A percentile compares a stretch with the other conserved stretches of the same genome.
phyloP scores from a whole-genome alignment of 2,797 vertebrate genomes.

The Benthosema pterotum region DNA sequence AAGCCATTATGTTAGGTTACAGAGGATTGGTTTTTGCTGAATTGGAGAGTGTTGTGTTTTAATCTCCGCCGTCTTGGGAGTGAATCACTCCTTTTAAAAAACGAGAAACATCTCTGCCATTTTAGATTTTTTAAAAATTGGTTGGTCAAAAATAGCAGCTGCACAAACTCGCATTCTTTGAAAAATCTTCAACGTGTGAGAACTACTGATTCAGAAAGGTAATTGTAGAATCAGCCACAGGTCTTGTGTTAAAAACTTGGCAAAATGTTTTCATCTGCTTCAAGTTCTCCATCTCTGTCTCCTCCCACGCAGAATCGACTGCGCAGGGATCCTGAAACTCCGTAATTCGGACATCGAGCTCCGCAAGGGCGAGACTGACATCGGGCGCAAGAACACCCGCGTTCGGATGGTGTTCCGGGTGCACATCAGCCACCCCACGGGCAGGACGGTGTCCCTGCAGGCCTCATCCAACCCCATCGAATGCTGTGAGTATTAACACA shows the following conservation, averaged over 20 bases:
- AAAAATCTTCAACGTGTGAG: conserved; percentile 3
- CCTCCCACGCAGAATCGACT: conserved; percentile 88
- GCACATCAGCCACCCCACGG: conserved; percentile 89
- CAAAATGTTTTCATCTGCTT: no score
- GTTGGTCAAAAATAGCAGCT: conserved; percentile 8
- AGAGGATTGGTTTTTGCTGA: conserved; percentile 18
- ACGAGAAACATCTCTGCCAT: no score
- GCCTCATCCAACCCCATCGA: conserved; percentile 95
- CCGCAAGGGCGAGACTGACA: conserved; percentile 96
- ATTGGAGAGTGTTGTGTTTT: conserved; percentile 24
- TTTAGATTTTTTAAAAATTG: no score
- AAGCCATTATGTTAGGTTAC: conserved; percentile 30
- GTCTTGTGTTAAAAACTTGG: no score
- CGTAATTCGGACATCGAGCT: conserved; percentile 97
- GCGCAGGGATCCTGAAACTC: conserved; percentile 95
- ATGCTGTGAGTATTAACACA: conserved; percentile 88
- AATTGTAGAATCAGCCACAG: no score
- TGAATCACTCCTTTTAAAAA: no score
- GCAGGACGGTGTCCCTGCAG: conserved; percentile 90
- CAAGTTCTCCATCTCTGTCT: background rate
- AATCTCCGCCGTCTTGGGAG: conserved; percentile 31
- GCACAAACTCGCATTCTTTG: conserved; percentile 26
- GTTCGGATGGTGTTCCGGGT: conserved; percentile 96
- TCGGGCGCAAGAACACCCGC: conserved; percentile 95
- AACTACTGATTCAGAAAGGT: no score